These are phyloP conservation scores for Heliconius erato DNA, from an alignment of 2,888 invertebrate species.

Conservation along the genomic window DNA sequence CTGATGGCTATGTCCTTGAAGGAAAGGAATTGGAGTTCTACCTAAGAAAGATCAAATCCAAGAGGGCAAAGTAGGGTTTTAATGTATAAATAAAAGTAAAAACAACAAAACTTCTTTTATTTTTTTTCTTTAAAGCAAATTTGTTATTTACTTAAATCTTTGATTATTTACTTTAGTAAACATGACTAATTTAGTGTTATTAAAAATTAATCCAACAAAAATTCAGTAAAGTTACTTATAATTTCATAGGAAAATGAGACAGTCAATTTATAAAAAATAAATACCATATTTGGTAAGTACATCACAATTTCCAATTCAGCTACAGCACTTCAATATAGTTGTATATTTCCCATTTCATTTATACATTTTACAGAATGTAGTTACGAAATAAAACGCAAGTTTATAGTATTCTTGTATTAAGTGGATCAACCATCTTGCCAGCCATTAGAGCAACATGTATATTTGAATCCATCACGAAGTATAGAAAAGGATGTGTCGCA, in stretches of 20 bases:
- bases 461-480: slow-evolving; percentile 93
- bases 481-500: slow-evolving; percentile 93
- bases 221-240: not conserved
- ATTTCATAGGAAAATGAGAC: not conserved
- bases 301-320: not conserved
- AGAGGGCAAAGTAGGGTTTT: slow-evolving; percentile 94
- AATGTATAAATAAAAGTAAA: slow-evolving; percentile 80
- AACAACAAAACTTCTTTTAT: slow-evolving; percentile 54
- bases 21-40: slow-evolving; percentile 99
- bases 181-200: too few relatives aligned
- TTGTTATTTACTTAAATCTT: not conserved
- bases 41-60: slow-evolving; percentile 98
- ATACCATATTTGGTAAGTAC: not conserved
- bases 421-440: slow-evolving; percentile 93
- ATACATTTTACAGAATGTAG: not conserved
- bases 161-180: too few relatives aligned
- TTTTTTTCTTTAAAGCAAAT: slow-evolving; percentile 33
- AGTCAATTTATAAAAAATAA: not conserved
- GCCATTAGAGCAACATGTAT: slow-evolving; percentile 93
- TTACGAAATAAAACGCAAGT: not conserved
- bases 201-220: too few relatives aligned
- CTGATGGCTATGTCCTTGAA: slow-evolving; percentile 99
- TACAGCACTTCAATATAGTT: not conserved
- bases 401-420: slow-evolving; percentile 92
- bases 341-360: not conserved